phyloP scores from a whole-genome alignment of 2,797 vertebrate genomes.

The Sebastiscus tertius region DNA sequence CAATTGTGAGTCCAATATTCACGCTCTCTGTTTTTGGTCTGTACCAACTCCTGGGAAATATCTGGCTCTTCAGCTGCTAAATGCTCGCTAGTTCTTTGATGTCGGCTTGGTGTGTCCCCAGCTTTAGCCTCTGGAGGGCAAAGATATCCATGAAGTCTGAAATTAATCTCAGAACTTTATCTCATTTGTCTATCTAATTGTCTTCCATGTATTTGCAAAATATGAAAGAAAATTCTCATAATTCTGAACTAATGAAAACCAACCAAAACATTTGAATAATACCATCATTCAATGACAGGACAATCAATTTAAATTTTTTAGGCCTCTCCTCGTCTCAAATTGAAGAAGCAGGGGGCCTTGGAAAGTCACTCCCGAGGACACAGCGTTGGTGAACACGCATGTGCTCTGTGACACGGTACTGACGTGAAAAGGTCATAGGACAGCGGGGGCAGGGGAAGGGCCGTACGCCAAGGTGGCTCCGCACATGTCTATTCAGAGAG shows the following conservation, averaged over 20 bases:
- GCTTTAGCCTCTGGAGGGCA: not conserved
- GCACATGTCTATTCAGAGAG: slow-evolving; percentile 82
- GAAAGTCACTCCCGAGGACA: slow-evolving; percentile 31
- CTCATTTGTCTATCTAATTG: not conserved
- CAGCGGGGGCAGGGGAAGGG: slow-evolving; percentile 82
- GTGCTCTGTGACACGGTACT: slow-evolving; percentile 84
- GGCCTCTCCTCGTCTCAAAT: slow-evolving; percentile 4
- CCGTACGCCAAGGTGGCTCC: slow-evolving; percentile 80
- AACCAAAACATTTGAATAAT: not conserved
- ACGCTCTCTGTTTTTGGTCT: not conserved
- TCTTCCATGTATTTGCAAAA: not conserved
- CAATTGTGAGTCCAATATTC: not conserved
- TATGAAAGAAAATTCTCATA: not conserved
- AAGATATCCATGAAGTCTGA: not conserved
- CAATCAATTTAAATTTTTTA: not conserved
- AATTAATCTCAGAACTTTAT: not conserved
- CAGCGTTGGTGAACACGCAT: slow-evolving; percentile 81
- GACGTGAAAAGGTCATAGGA: slow-evolving; percentile 84
- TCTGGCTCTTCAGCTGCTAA: not conserved
- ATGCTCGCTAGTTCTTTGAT: not conserved
- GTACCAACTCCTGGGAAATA: not conserved
- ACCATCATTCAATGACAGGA: not conserved
- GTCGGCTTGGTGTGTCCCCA: not conserved
- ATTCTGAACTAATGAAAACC: not conserved
- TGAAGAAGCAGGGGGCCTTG: slow-evolving; percentile 35